Evolutionary conservation across 2,113 vertebrate species (phyloP), one percentile per base, ranked within the genome.

Genomic region (Tautogolabrus adspersus): DNA sequence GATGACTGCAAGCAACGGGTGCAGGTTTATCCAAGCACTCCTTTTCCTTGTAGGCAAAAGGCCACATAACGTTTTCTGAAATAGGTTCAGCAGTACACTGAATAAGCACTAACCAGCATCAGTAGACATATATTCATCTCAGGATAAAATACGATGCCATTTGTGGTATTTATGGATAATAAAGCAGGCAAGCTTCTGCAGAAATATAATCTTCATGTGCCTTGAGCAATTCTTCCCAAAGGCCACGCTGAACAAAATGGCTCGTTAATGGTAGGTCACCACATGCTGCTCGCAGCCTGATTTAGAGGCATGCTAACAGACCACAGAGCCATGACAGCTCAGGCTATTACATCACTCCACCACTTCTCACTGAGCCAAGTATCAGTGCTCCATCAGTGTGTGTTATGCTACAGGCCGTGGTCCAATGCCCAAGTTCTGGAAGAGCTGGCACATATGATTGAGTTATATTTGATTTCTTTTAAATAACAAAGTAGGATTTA

Each of bases 191-290:
- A 56, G 57, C 60, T 69, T 42, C 61, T 40, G 63, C 51, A 81
- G 84, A 84, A 77, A 79, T 83, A 76, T 71, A 80, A 65, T 49
- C 46, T 74, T 75, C 70, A 70, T 75, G 65, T 72, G 77, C 85
- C 83, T 68, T 66, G 59, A 85, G 87, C 75, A 26, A 37, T 77
- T 85, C 70, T 69, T 86, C 67, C 74, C 44, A 86, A 74, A 85
- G 83, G 81, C 81, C 72, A 73, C 8, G 21, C 72, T 60, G 75
- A 83, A 82, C 74, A 79, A 68, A 87, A 85, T 56, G 81, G 73
- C 71, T 84, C 68, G 83, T 89, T 89, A 91, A 61, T 73, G 83
- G 75, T 78, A 67, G 80, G 82, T 76, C 81, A 75, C 72, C 78
- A 68, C 57, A 86, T 18, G 57, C 79, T 18, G 57, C 79, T 78